These are phyloP conservation scores for Anarrhichthys ocellatus DNA, from an alignment of 2,113 vertebrate species.

Conservation along the genomic window DNA sequence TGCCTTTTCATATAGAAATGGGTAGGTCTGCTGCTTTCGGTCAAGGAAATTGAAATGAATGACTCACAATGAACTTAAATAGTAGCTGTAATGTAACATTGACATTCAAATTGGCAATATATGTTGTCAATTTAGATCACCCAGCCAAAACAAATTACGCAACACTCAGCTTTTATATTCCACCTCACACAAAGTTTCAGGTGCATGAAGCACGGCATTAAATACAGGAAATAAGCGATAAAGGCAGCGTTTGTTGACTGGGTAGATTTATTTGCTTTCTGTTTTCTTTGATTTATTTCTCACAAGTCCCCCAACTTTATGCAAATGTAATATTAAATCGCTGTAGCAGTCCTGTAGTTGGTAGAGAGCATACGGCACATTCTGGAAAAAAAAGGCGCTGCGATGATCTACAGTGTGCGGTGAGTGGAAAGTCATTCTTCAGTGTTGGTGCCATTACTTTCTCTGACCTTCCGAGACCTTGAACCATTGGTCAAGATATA, in stretches of 20 bases:
- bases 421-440: neutral
- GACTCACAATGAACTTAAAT: neutral
- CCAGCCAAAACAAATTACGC: neutral
- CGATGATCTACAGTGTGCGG: neutral
- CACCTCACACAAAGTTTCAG: neutral
- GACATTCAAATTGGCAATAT: neutral
- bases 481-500: slow-evolving; percentile 16
- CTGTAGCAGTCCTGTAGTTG: neutral
- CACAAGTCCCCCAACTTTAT: neutral
- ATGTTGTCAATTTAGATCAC: neutral
- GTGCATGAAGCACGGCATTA: neutral
- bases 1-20: neutral
- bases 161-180: neutral
- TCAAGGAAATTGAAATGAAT: neutral
- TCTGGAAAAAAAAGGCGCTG: neutral
- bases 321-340: neutral
- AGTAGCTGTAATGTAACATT: neutral
- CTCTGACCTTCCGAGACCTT: neutral
- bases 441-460: slow-evolving; percentile 10
- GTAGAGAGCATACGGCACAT: neutral
- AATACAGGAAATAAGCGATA: neutral
- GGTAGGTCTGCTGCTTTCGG: slow-evolving; percentile 14
- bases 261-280: neutral
- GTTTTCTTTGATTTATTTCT: neutral
- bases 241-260: neutral